Evolutionary conservation across 30 jellyfish, hydroid and myxozoan species (phyloP).

Genomic region (Aurelia sp.): DNA sequence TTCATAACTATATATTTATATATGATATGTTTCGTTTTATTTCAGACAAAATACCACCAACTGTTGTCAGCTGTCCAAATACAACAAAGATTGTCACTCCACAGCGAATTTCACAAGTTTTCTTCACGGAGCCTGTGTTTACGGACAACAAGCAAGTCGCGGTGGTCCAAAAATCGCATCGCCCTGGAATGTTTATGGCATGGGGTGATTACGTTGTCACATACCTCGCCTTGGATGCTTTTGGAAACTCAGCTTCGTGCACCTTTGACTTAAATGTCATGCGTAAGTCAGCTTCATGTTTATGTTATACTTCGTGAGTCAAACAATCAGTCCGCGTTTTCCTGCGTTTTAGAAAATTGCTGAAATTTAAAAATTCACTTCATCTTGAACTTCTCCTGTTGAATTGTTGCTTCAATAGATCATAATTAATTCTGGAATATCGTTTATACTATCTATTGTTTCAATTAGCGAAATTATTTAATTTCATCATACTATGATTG

Average conservation of each 20-base stretch:
- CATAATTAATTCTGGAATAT: no score
- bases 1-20: no score
- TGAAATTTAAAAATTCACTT: background rate
- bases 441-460: no score
- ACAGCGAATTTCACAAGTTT: constrained; percentile 26
- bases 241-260: constrained; percentile 90
- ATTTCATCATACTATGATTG: no score
- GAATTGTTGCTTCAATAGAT: no score
- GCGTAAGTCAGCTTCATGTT: constrained; percentile 68
- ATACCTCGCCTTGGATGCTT: constrained; percentile 81
- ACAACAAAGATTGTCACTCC: constrained; percentile 48
- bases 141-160: constrained; percentile 84
- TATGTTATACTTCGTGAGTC: background rate
- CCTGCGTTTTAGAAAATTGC: background rate
- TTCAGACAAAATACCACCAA: constrained; percentile 89
- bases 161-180: constrained; percentile 73
- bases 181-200: constrained; percentile 69
- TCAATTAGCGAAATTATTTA: no score
- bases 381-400: no score
- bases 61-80: constrained; percentile 80
- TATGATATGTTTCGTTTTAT: no score
- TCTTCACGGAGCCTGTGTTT: constrained; percentile 91
- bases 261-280: constrained; percentile 80
- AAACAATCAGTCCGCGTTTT: background rate
- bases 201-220: constrained; percentile 96